Conservation (phyloP, 2,888 invertebrate genomes). For the Cosmia pyralina region DNA sequence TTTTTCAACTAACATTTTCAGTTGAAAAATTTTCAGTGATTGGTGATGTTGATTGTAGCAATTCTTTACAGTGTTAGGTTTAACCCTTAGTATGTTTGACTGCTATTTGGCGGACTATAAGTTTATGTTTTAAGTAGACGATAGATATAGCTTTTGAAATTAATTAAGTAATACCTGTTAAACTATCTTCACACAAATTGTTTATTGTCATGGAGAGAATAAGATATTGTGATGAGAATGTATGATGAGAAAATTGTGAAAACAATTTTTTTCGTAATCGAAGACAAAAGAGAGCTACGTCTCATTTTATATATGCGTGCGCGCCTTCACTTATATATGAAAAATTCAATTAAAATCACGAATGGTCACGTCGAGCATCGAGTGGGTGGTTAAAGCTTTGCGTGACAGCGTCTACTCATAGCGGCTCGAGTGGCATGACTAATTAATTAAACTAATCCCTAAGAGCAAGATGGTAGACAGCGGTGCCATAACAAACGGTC, state of each 20-base stretch:
- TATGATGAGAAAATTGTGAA: constrained; percentile 19
- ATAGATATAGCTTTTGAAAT: constrained; percentile 10
- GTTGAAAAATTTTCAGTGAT: constrained; percentile 65
- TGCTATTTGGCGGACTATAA: constrained; percentile 13
- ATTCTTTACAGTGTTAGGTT: constrained; percentile 46
- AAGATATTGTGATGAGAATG: constrained; percentile 1
- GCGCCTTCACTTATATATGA: constrained; percentile 41
- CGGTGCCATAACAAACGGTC: constrained; percentile 55
- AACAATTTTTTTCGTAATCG: neutral
- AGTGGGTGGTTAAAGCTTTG: constrained; percentile 47
- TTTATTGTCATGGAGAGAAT: neutral
- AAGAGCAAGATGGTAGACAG: constrained; percentile 52
- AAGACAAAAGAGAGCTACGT: constrained; percentile 23
- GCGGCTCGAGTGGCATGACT: constrained; percentile 51
- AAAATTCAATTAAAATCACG: constrained; percentile 43
- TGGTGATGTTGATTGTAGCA: constrained; percentile 64
- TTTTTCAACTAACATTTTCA: constrained; percentile 68
- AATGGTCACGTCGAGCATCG: constrained; percentile 35
- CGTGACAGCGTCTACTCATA: constrained; percentile 57
- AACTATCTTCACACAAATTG: neutral
- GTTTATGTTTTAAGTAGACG: constrained; percentile 11
- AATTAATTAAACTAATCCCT: constrained; percentile 65
- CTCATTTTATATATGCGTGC: constrained; percentile 32
- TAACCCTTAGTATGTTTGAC: constrained; percentile 12
- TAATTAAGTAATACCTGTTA: neutral